Percentiles rank a stretch among this genome's conserved stretches.
These are phyloP conservation scores for Telmatochromis bifrenatus DNA, from an alignment of 2,113 vertebrate species.

Conservation along the genomic window DNA sequence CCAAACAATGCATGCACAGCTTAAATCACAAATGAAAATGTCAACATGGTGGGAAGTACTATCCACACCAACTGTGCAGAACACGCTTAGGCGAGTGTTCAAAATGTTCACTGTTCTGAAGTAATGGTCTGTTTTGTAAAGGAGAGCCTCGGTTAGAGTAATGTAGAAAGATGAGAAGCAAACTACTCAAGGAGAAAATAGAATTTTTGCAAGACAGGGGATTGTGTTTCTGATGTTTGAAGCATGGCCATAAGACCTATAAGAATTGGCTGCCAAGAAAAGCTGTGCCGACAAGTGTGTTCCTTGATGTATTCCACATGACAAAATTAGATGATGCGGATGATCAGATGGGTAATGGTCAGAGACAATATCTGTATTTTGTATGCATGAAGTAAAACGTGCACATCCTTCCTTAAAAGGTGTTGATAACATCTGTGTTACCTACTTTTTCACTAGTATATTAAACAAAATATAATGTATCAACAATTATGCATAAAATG, in stretches of 20 bases:
- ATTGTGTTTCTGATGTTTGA: not conserved
- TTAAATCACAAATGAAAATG: not conserved
- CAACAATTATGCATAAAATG: not conserved
- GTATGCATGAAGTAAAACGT: not conserved
- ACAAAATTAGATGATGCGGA: not conserved
- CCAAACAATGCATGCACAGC: not conserved
- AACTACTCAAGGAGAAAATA: conserved; percentile 29
- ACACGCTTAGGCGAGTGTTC: not conserved
- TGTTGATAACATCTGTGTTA: not conserved
- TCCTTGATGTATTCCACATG: not conserved
- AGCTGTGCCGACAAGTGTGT: not conserved
- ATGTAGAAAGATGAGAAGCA: conserved; percentile 11
- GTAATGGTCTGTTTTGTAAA: conserved; percentile 5
- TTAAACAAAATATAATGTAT: not conserved
- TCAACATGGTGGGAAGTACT: not conserved
- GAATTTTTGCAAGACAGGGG: not conserved
- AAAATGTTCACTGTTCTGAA: conserved; percentile 1
- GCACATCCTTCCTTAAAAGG: not conserved
- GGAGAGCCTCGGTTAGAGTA: not conserved
- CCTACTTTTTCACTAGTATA: not conserved
- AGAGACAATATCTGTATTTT: not conserved
- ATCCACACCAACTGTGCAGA: not conserved
- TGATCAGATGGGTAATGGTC: not conserved
- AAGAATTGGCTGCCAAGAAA: not conserved
- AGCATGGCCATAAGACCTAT: not conserved